These are phyloP conservation scores for Cydia fagiglandana DNA, from an alignment of 1,140 invertebrate species.

Conservation along the genomic window DNA sequence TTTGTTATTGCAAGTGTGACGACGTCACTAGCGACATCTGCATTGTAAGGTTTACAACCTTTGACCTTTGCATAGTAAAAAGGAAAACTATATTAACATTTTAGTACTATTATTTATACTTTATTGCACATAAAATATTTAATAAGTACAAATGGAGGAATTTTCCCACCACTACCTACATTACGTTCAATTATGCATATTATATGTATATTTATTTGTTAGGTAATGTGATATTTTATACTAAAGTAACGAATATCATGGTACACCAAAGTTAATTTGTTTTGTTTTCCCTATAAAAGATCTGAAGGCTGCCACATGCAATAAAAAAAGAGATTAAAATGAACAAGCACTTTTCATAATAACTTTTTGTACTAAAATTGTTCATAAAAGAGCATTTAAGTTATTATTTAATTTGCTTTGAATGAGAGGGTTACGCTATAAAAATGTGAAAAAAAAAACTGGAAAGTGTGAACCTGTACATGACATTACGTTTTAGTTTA, in stretches of 20 bases:
- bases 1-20: too few relatives aligned
- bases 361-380: neutral
- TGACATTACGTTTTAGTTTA: too few relatives aligned
- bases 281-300: slow-evolving; percentile 13
- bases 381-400: neutral
- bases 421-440: neutral
- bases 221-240: neutral
- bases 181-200: too few relatives aligned
- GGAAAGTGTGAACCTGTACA: neutral
- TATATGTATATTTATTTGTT: too few relatives aligned
- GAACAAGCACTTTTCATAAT: slow-evolving; percentile 1
- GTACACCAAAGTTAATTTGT: neutral
- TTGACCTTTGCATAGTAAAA: too few relatives aligned
- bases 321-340: neutral
- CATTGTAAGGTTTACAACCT: too few relatives aligned
- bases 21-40: too few relatives aligned
- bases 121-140: too few relatives aligned
- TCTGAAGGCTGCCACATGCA: slow-evolving; percentile 1
- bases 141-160: too few relatives aligned
- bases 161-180: too few relatives aligned
- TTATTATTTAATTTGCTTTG: slow-evolving; percentile 6
- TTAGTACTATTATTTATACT: neutral
- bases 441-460: neutral
- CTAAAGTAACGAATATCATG: neutral
- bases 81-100: too few relatives aligned